Conservation (phyloP, 1,140 invertebrate species). For the Paralvinella palmiformis region DNA sequence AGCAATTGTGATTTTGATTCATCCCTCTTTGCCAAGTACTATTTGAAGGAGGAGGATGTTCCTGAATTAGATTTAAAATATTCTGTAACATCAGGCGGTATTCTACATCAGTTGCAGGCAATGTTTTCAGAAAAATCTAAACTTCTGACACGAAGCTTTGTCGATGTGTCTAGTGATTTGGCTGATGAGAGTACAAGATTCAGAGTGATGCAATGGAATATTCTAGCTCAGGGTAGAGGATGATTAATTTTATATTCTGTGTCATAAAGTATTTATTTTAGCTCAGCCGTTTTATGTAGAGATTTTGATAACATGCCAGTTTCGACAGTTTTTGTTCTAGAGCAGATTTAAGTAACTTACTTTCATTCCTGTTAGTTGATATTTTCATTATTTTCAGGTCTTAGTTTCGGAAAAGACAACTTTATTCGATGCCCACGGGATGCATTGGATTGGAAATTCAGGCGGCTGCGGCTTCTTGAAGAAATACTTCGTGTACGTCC, state of each 20-base stretch:
- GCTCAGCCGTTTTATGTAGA: not conserved
- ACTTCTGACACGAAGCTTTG: no score
- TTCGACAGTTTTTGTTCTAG: not conserved
- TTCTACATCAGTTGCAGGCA: no score
- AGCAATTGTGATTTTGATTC: no score
- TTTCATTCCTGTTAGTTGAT: not conserved
- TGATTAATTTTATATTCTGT: not conserved
- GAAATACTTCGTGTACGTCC: conserved; percentile 65
- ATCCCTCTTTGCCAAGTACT: no score
- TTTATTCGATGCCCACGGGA: conserved; percentile 67
- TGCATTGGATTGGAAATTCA: conserved; percentile 64
- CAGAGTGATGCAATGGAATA: conserved; percentile 69
- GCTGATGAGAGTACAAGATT: no score
- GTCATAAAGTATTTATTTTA: conserved; percentile 5
- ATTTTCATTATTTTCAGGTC: conserved; percentile 53
- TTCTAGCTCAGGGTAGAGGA: conserved; percentile 66
- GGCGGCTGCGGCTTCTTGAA: conserved; percentile 65
- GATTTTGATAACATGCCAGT: not conserved
- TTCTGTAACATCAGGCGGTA: no score
- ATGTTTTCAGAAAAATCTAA: no score
- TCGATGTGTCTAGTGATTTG: no score
- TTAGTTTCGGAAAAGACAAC: conserved; percentile 66
- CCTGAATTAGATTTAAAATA: no score
- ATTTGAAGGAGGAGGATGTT: no score
- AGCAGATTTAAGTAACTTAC: not conserved